Base-by-base conservation (phyloP, 2,113 vertebrate species). In the Crotalus helleri region DNA sequence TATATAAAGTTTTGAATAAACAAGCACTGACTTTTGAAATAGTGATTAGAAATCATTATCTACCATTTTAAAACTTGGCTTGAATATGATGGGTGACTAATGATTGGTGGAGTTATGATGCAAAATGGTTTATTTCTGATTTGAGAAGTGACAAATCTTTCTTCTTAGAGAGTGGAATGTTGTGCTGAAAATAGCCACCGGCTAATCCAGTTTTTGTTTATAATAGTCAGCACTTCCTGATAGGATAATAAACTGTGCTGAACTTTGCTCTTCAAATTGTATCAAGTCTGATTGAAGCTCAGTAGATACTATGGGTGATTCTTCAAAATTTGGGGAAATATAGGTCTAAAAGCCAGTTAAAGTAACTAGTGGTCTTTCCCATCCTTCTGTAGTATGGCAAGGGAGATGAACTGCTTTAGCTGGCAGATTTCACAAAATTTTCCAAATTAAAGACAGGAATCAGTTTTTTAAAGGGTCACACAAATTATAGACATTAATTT, bases 141-240 rank as follows among this genome's bases (percentile, higher is more conserved):
- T 95, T 96, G 93, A 91, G 87, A 93, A 92, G 93, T 91, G 95
- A 95, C 93, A 88, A 85, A 93, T 95, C 95, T 9, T 23, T 24
- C 95, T 91, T 94, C 94, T 93, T 85, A 92, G 59, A 95, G 89
- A 69, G 26, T 88, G 94, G 95, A 95, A 96, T 95, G 94, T 7
- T 58, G 49, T 93, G 90, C 94, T 95, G 94, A 93, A 96, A 96
- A 96, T 94, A 94, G 95, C 96, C 88, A 93, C 3, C 51, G 94
- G 94, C 92, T 94, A 93, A 93, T 96, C 95, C 92, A 93, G 93
- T 90, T 95, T 95, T 94, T 96, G 95, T 96, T 96, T 97, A 95
- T 92, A 94, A 59, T 92, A 91, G 26, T 93, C 91, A 81, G 81
- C 53, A 94, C 94, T 96, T 97, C 96, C 96, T 95, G 92, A 92